Conservation (phyloP, 2,888 invertebrate species). For the Resseliella maxima region DNA sequence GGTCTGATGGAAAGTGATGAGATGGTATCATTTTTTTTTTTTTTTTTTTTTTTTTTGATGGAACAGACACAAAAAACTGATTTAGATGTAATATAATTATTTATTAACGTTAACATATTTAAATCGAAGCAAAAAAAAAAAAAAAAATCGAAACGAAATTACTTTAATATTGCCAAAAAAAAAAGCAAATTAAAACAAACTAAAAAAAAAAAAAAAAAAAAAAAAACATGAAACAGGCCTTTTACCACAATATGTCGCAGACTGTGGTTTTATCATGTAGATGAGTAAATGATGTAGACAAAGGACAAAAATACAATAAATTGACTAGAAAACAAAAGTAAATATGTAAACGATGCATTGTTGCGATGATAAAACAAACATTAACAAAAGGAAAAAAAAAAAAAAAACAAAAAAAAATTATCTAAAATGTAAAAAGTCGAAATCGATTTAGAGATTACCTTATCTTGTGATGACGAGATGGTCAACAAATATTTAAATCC, state of each 20-base stretch:
- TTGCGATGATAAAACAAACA: background rate
- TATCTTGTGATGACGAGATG: slow-evolving; percentile 12
- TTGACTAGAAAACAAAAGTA: slow-evolving; percentile 37
- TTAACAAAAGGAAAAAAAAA: background rate
- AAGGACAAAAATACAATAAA: slow-evolving; percentile 40
- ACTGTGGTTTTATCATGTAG: slow-evolving; percentile 48
- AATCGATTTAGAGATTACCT: background rate
- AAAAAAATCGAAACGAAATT: slow-evolving; percentile 41
- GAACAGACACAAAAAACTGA: slow-evolving; percentile 24
- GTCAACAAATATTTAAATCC: background rate
- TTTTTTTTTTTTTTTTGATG: too few species aligned
- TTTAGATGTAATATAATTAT: slow-evolving; percentile 24
- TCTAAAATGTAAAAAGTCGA: background rate
- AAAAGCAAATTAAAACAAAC: background rate
- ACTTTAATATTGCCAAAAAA: slow-evolving; percentile 47
- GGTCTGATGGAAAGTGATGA: too few species aligned
- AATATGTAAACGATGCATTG: too few species aligned
- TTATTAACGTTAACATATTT: slow-evolving; percentile 20
- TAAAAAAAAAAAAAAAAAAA: background rate
- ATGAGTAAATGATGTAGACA: slow-evolving; percentile 26
- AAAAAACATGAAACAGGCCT: slow-evolving; percentile 14
- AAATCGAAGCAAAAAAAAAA: slow-evolving; percentile 34
- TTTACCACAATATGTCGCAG: slow-evolving; percentile 43
- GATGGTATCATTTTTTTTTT: too few species aligned
- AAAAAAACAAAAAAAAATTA: background rate